Evolutionary conservation across 2,888 invertebrate genomes (phyloP).

Genomic region (Nephrotoma flavescens): DNA sequence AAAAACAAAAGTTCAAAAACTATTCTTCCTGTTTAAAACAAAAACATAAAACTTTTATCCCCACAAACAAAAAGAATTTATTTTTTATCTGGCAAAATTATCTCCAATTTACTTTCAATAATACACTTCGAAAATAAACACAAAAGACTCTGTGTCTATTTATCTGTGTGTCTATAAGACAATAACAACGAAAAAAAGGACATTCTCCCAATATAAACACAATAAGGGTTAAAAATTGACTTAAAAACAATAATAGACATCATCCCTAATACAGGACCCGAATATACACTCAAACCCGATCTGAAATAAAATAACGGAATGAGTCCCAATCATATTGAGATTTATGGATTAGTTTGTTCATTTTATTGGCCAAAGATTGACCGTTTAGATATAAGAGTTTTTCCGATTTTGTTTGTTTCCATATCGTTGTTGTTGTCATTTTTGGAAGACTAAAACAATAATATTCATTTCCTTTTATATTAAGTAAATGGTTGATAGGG

Average conservation of each 20-base stretch:
- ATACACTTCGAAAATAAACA: background rate
- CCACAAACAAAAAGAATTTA: background rate
- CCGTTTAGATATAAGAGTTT: constrained; percentile 13
- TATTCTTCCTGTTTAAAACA: background rate
- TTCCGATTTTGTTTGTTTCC: background rate
- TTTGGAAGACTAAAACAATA: background rate
- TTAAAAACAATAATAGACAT: background rate
- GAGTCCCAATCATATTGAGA: constrained; percentile 7
- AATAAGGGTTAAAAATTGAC: constrained; percentile 2
- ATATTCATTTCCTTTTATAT: background rate
- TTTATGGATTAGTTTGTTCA: constrained; percentile 15
- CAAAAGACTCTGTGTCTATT: background rate
- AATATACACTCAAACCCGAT: background rate
- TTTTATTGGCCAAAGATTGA: constrained; percentile 16
- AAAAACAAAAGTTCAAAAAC: background rate
- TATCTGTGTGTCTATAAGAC: background rate
- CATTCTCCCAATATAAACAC: background rate
- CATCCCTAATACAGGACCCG: background rate
- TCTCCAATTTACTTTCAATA: background rate
- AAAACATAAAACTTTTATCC: background rate
- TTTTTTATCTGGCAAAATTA: background rate
- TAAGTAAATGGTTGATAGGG: background rate
- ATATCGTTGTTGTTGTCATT: background rate
- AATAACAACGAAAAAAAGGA: background rate
- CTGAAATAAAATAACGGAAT: background rate